Percentiles rank a stretch among this genome's conserved stretches.
Conservation (phyloP, 1,140 invertebrate species). For the Antheraea pernyi region DNA sequence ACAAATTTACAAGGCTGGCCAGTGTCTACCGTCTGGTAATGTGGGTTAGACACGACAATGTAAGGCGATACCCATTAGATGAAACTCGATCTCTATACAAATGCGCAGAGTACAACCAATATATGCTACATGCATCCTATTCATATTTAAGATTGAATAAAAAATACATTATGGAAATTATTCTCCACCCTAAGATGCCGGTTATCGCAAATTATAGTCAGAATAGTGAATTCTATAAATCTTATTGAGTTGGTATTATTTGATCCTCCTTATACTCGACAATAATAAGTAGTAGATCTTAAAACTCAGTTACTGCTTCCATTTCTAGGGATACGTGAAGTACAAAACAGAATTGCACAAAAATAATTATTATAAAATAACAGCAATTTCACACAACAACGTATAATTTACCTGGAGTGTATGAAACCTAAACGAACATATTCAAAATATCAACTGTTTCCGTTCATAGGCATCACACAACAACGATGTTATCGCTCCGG, state of each 20-base stretch:
- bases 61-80: constrained; percentile 11
- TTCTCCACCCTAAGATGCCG: too few species aligned
- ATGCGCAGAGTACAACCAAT: not conserved
- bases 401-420: too few species aligned
- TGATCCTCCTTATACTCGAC: too few species aligned
- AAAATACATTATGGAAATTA: not conserved
- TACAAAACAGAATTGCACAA: too few species aligned
- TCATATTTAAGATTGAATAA: not conserved
- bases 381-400: too few species aligned
- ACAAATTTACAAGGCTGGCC: not conserved
- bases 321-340: too few species aligned
- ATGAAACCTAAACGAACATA: not conserved
- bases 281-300: too few species aligned
- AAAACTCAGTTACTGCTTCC: too few species aligned
- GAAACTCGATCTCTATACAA: constrained; percentile 16
- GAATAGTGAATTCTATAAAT: too few species aligned
- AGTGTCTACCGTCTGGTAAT: constrained; percentile 1
- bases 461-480: not conserved
- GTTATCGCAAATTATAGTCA: too few species aligned
- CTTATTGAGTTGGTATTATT: too few species aligned
- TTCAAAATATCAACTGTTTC: not conserved
- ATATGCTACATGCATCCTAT: not conserved
- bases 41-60: constrained; percentile 15
- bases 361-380: too few species aligned
- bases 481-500: not conserved